Evolutionary conservation across 2,888 invertebrate genomes (phyloP), one percentile per base, ranked within the genome.

Genomic region (Drosophila pseudotakahashii): DNA sequence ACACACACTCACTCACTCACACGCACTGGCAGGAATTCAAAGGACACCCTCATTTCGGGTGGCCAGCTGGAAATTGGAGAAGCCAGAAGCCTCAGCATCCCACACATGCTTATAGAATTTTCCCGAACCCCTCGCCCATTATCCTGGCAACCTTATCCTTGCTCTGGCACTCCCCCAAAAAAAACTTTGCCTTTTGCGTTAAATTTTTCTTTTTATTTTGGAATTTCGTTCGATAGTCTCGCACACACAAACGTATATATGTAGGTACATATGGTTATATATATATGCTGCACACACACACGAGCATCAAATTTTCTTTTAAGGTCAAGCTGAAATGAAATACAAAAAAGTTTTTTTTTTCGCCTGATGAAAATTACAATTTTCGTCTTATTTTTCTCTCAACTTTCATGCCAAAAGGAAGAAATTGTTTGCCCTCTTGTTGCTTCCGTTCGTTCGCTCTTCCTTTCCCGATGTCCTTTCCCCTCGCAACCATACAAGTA

Each of bases 311-410:
- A 88, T 90, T 85, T 89, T 87, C 78, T 88, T 88, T 88, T 90
- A 86, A 90, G 89, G 88, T 89, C 85, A 88, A 73, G 69, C 73
- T 61, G 62, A 64, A 89, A 89, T 81, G 84, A 90, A 89, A 89
- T 89, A 89, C 81, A 78, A 81, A 84, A 80, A 75, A 78, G 78
- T 7, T 73, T 66, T 42, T 58, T 71, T 68, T 58, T 75, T 73
- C 63, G 79, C 86, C 85, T 82, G 89, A 90, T 91, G 89, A 90
- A 90, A 90, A 90, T 90, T 90, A 90, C 91, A 90, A 90, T 91
- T 90, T 87, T 89, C 80, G 76, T 78, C 80, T 78, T 79, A 78
- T 82, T 78, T 88, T 86, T 80, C 77, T 81, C 78, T 84, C 79
- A 84, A 84, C 78, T 88, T 89, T 79, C 88, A 64, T 88, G 75